Percentiles rank a stretch among this genome's conserved stretches.
phyloP scores from a whole-genome alignment of 2,797 vertebrate genomes.

The Synanceia verrucosa region DNA sequence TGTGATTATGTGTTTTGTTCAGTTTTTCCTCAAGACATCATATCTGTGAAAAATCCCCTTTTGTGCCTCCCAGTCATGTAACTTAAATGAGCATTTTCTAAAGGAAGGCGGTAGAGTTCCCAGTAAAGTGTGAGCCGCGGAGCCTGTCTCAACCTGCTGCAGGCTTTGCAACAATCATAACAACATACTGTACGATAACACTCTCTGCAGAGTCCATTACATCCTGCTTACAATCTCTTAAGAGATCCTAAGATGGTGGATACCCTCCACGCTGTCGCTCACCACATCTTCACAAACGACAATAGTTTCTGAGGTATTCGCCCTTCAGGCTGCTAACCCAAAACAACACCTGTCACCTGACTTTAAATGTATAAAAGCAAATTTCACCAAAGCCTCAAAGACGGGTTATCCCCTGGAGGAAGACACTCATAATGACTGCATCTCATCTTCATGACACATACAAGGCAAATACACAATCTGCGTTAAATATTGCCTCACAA shows the following conservation, averaged over 20 bases:
- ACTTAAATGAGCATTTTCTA: not conserved
- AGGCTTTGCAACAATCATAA: constrained; percentile 43
- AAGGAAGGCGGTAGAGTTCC: constrained; percentile 1
- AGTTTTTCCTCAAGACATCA: constrained; percentile 1
- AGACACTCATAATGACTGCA: constrained; percentile 19
- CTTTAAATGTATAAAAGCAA: constrained; percentile 55
- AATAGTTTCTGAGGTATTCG: constrained; percentile 16
- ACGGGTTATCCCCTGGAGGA: constrained; percentile 31
- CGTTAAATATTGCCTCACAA: constrained; percentile 1
- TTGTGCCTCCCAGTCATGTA: not conserved
- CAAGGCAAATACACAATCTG: constrained; percentile 6
- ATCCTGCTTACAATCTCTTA: constrained; percentile 7
- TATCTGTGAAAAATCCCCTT: not conserved
- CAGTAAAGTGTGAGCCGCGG: not conserved
- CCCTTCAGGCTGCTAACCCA: constrained; percentile 35
- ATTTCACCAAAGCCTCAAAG: constrained; percentile 21
- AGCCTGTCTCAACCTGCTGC: constrained; percentile 48
- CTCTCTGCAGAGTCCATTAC: constrained; percentile 11
- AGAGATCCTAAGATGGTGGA: constrained; percentile 16
- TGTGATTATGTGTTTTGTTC: constrained; percentile 22
- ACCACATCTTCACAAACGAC: constrained; percentile 9
- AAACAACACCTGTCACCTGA: constrained; percentile 54
- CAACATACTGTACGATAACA: constrained; percentile 29
- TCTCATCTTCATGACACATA: constrained; percentile 19
- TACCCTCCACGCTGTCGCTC: not conserved